Evolutionary conservation across 2,797 vertebrate genomes (phyloP).

Genomic region (Scomberomorus guttatus): DNA sequence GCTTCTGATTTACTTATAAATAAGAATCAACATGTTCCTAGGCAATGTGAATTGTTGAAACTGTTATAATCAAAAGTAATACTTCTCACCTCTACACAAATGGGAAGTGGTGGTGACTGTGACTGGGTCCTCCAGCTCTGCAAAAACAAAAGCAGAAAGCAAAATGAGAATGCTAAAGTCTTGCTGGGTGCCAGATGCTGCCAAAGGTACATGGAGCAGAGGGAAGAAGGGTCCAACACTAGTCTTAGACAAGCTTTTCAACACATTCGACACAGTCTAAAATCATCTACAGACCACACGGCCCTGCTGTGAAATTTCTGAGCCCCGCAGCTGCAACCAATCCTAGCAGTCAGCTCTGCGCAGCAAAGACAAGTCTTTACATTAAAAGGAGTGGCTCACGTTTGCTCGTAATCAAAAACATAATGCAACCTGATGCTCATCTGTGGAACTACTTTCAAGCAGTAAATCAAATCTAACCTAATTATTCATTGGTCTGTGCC

Average conservation of each 20-base stretch:
- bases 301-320: conserved; percentile 10
- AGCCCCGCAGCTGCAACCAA: conserved; percentile 64
- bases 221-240: conserved; percentile 9
- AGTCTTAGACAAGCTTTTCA: conserved; percentile 54
- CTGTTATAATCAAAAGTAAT: background rate
- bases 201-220: conserved; percentile 9
- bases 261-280: conserved; percentile 36
- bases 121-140: conserved; percentile 39
- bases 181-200: conserved; percentile 13
- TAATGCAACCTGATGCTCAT: background rate
- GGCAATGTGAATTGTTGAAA: background rate
- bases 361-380: conserved; percentile 40
- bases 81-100: conserved; percentile 56
- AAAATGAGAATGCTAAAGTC: conserved; percentile 1
- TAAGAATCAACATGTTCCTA: background rate
- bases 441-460: background rate
- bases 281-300: conserved; percentile 31
- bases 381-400: conserved; percentile 45
- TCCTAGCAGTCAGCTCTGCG: conserved; percentile 48
- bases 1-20: background rate
- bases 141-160: conserved; percentile 30
- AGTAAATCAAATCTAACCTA: conserved; percentile 16
- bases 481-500: background rate
- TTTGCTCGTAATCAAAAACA: conserved; percentile 59
- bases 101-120: conserved; percentile 22